Evolutionary conservation across 2,888 invertebrate genomes (phyloP).

Genomic region (Ophraella communa): DNA sequence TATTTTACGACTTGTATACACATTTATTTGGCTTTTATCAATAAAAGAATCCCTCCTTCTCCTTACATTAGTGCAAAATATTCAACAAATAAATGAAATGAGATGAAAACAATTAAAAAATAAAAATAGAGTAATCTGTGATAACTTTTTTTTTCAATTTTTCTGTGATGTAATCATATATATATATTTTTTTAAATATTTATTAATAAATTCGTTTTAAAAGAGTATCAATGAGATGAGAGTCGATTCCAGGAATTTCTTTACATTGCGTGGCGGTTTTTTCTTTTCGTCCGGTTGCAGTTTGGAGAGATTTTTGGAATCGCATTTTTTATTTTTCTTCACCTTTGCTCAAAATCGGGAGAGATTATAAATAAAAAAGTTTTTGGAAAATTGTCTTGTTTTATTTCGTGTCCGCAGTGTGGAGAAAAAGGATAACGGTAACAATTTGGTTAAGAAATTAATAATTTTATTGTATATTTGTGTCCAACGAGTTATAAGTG

Average conservation of each 20-base stretch:
- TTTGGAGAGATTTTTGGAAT: constrained; percentile 55
- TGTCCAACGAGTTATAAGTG: too few relatives aligned
- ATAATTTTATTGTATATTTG: too few relatives aligned
- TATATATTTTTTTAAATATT: constrained; percentile 45
- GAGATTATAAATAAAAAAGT: constrained; percentile 42
- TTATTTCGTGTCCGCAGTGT: constrained; percentile 49
- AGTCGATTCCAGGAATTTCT: constrained; percentile 55
- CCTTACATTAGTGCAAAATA: constrained; percentile 51
- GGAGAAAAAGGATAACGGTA: constrained; percentile 30
- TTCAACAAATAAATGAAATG: constrained; percentile 38
- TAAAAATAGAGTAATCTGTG: constrained; percentile 11
- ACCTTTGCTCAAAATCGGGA: constrained; percentile 42
- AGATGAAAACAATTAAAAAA: constrained; percentile 19
- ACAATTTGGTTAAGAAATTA: constrained; percentile 4
- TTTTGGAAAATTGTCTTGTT: constrained; percentile 46
- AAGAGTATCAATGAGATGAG: constrained; percentile 43
- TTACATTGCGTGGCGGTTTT: constrained; percentile 50
- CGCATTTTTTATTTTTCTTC: constrained; percentile 54
- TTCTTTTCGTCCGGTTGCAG: constrained; percentile 25
- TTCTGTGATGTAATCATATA: constrained; percentile 51
- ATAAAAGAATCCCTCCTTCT: constrained; percentile 58
- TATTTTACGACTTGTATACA: constrained; percentile 55
- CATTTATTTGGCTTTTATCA: constrained; percentile 50
- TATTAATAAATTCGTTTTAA: constrained; percentile 57
- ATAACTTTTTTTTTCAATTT: constrained; percentile 49